These are phyloP conservation scores for Tetragnatha montana DNA, from an alignment of 2,888 invertebrate genomes.

Conservation along the genomic window DNA sequence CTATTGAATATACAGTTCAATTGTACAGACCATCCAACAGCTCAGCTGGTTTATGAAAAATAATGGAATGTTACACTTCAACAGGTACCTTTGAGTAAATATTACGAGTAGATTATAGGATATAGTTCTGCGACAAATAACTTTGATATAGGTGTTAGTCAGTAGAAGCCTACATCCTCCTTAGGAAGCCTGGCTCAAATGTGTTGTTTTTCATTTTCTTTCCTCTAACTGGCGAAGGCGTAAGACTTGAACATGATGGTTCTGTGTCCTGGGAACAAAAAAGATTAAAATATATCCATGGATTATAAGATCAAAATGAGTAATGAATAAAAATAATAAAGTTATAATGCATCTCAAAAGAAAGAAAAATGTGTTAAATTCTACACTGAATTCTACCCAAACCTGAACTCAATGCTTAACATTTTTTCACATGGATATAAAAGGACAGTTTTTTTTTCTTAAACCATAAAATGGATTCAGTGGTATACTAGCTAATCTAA, in stretches of 20 bases:
- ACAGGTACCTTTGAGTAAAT: conserved; percentile 3
- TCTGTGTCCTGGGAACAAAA: conserved; percentile 67
- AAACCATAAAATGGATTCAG: too few species aligned
- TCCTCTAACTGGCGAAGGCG: conserved; percentile 62
- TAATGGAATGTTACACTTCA: conserved; percentile 1
- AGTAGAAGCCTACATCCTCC: conserved; percentile 17
- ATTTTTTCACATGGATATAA: too few species aligned
- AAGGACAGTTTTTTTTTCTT: too few species aligned
- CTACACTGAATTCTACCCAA: too few species aligned
- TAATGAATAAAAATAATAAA: too few species aligned
- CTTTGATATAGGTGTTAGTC: neutral
- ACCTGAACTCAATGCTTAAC: too few species aligned
- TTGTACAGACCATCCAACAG: neutral
- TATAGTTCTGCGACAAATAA: neutral
- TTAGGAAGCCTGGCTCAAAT: conserved; percentile 64
- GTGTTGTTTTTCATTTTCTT: conserved; percentile 72
- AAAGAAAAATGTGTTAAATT: too few species aligned
- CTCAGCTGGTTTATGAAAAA: neutral
- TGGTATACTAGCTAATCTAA: too few species aligned
- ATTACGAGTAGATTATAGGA: neutral
- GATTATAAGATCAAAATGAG: too few species aligned
- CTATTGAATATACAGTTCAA: neutral
- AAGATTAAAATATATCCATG: neutral
- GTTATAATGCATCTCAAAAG: too few species aligned
- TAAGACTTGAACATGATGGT: conserved; percentile 48